Base-by-base conservation (phyloP, 1,140 invertebrate genomes). In the Proales similis region DNA sequence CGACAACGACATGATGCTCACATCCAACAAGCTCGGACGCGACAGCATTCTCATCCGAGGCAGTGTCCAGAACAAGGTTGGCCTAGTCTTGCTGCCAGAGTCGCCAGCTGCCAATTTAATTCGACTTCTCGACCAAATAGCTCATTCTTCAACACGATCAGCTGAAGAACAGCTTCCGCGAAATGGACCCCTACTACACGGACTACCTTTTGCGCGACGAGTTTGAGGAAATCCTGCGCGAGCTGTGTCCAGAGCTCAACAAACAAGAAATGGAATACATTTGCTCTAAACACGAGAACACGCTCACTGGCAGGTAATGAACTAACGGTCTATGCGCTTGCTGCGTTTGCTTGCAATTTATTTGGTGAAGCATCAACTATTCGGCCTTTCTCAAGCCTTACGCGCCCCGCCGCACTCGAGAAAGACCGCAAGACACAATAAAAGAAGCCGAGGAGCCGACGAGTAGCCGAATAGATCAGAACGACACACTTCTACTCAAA, bases 121-220 rank as follows among this genome's bases (percentile, higher is more conserved):
- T 5, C n/a, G 24, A 19, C 43, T 61, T 67, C 38, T 60, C 38
- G 46, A 38, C 0, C 36, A 60, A 29, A 11, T 63, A 75, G 72
- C 68, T 75, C 53, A 73, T 74, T 47, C 73, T 71, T 38, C 68
- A 75, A 68, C 75, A 71, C 71, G 73, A 76, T 17, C 71, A 74
- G 22, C 65, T 76, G 17, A 49, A 69, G 11, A 68, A 68, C 36
- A 74, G 74, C 66, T 75, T 76, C 67, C 63, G 70, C n/a, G 67
- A 60, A 14, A 73, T 76, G 71, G 74, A 76, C 63, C 72, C 70
- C 4, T 73, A 74, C 49, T 64, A 66, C 48, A 74, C 71, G n/a
- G 71, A 72, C 4, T 72, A 53, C 48, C 68, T 76, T 5, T 65
- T 66, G 2, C 53, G 63, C 30, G 74, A 74, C 3, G 73, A 75